Conservation (phyloP, 2,888 invertebrate species). For the Epirrhoe alternata region DNA sequence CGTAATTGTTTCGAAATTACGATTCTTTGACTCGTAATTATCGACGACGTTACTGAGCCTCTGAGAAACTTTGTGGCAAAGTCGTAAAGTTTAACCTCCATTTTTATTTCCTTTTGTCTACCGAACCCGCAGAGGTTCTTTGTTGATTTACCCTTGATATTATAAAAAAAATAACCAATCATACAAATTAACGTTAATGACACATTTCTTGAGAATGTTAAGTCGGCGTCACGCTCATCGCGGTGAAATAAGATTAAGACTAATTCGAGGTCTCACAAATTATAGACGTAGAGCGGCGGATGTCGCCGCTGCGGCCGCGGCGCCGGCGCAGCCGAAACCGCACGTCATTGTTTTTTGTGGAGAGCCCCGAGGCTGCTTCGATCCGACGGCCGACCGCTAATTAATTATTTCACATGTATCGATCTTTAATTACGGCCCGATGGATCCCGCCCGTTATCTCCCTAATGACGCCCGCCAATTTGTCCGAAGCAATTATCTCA, state of each 20-base stretch:
- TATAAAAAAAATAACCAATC: constrained; percentile 68
- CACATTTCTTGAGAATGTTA: constrained; percentile 75
- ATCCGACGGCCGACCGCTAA: constrained; percentile 73
- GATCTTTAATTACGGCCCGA: constrained; percentile 82
- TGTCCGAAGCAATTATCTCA: constrained; percentile 82
- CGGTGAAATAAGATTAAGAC: constrained; percentile 78
- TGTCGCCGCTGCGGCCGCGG: constrained; percentile 77
- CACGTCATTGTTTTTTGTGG: constrained; percentile 85
- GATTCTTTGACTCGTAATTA: constrained; percentile 66
- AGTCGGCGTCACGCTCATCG: constrained; percentile 80
- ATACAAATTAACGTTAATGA: constrained; percentile 82
- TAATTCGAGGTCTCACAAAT: constrained; percentile 84
- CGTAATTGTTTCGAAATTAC: constrained; percentile 70
- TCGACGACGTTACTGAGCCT: constrained; percentile 59
- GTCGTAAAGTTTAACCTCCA: constrained; percentile 52
- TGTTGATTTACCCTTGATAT: constrained; percentile 57
- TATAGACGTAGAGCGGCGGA: constrained; percentile 79
- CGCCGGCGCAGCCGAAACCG: constrained; percentile 79
- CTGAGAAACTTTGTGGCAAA: constrained; percentile 57
- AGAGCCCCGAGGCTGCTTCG: constrained; percentile 72
- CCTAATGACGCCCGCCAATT: constrained; percentile 81
- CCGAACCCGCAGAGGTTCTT: constrained; percentile 46
- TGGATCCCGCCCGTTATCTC: constrained; percentile 77
- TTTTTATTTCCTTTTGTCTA: constrained; percentile 54
- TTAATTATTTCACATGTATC: constrained; percentile 85